phyloP scores from a whole-genome alignment of 2,797 vertebrate species.

The Myiothlypis chrysogaster region DNA sequence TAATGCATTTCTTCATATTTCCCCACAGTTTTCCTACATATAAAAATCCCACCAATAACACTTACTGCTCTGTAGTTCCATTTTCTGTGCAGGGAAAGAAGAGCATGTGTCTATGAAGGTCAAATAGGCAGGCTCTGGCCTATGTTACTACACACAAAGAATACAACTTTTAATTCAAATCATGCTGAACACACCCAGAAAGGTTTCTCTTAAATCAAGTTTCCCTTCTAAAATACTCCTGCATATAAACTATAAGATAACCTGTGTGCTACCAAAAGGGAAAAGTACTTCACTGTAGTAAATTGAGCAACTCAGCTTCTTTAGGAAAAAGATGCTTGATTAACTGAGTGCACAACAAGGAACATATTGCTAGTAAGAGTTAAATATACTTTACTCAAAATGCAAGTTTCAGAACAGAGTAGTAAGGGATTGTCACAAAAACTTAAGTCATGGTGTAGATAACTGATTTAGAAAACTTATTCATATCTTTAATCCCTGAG shows the following conservation, averaged over 20 bases:
- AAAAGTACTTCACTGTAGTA: constrained; percentile 7
- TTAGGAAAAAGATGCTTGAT: neutral
- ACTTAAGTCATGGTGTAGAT: neutral
- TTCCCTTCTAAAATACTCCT: constrained; percentile 24
- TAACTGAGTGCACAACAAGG: neutral
- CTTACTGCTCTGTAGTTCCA: neutral
- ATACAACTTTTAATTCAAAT: constrained; percentile 18
- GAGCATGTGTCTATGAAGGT: neutral
- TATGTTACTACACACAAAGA: neutral
- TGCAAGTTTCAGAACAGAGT: neutral
- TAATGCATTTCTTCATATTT: neutral
- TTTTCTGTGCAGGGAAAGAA: neutral
- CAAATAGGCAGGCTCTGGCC: neutral
- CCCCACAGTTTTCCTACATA: neutral
- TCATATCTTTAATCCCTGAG: constrained; percentile 75
- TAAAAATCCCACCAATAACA: neutral
- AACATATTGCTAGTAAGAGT: neutral
- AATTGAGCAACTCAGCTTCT: constrained; percentile 4
- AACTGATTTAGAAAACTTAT: constrained; percentile 52
- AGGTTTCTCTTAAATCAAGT: neutral
- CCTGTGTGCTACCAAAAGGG: neutral
- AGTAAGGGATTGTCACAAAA: constrained; percentile 44
- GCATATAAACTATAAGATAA: constrained; percentile 20
- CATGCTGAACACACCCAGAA: neutral
- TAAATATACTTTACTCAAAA: neutral